These are phyloP conservation scores for Prorops nasuta DNA, from an alignment of 1,140 invertebrate species.

Conservation along the genomic window DNA sequence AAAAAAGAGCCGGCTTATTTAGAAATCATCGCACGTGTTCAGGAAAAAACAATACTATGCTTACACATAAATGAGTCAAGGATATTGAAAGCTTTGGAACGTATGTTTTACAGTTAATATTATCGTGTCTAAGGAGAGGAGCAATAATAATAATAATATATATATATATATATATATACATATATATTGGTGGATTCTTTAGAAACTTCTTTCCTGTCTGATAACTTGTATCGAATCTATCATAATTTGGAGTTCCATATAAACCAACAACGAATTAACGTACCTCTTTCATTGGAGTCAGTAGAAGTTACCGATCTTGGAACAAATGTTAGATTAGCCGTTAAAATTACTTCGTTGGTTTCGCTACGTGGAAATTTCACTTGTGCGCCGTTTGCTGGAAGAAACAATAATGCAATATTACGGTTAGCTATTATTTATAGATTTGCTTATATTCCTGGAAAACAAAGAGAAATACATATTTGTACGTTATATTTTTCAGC, in stretches of 20 bases:
- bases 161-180: constrained; percentile 43
- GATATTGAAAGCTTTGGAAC: constrained; percentile 51
- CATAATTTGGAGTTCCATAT: constrained; percentile 56
- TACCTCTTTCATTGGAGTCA: constrained; percentile 55
- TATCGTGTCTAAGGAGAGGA: background rate
- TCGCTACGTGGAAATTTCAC: constrained; percentile 61
- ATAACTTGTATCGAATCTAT: constrained; percentile 44
- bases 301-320: constrained; percentile 58
- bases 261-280: constrained; percentile 56
- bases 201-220: constrained; percentile 46
- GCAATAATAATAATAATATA: constrained; percentile 36
- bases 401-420: constrained; percentile 61
- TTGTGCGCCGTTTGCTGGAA: constrained; percentile 44
- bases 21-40: constrained; percentile 61
- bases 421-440: constrained; percentile 41
- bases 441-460: constrained; percentile 1
- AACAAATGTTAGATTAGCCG: constrained; percentile 55
- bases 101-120: constrained; percentile 37
- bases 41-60: constrained; percentile 61
- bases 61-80: constrained; percentile 60
- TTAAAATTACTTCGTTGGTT: constrained; percentile 55
- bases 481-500: constrained; percentile 32
- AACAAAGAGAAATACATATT: background rate
- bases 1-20: constrained; percentile 55
- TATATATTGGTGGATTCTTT: constrained; percentile 43